Conservation (phyloP, 2,888 invertebrate species). For the Brassicogethes aeneus region DNA sequence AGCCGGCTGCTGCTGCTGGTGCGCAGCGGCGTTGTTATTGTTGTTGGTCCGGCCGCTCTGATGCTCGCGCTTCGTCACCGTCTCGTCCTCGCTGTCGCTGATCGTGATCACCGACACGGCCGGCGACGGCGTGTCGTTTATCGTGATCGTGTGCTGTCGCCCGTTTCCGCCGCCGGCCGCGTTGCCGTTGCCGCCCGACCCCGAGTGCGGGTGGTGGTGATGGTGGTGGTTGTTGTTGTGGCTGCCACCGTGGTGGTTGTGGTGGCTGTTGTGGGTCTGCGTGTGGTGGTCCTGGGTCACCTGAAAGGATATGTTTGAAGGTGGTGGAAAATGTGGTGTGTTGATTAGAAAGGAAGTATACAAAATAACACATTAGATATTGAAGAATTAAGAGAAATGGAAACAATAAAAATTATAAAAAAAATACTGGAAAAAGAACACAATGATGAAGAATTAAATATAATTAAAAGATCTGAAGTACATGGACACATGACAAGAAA, state of each 20-base stretch:
- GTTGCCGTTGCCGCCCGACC: no score
- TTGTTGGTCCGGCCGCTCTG: no score
- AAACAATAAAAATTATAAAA: no score
- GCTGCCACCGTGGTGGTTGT: constrained; percentile 11
- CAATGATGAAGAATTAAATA: no score
- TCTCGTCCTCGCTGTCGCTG: constrained; percentile 90
- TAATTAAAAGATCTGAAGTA: no score
- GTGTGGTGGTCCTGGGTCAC: constrained; percentile 25
- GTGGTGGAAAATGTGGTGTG: no score
- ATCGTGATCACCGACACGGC: constrained; percentile 93
- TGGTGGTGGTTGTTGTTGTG: constrained; percentile 29
- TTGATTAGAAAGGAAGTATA: no score
- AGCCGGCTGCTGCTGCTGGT: constrained; percentile 14
- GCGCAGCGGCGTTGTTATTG: constrained; percentile 4
- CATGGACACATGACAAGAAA: no score
- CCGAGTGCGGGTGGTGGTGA: constrained; percentile 33
- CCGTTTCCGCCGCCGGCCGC: constrained; percentile 31
- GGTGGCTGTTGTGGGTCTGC: constrained; percentile 25
- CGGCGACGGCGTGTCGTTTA: constrained; percentile 91
- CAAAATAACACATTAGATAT: no score
- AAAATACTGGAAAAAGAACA: no score
- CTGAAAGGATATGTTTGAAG: no score
- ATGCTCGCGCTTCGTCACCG: constrained; percentile 29
- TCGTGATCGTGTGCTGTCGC: constrained; percentile 82
- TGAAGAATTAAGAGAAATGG: no score